Conservation (phyloP, 2,113 vertebrate species). For the Neolamprologus cancellatus region DNA sequence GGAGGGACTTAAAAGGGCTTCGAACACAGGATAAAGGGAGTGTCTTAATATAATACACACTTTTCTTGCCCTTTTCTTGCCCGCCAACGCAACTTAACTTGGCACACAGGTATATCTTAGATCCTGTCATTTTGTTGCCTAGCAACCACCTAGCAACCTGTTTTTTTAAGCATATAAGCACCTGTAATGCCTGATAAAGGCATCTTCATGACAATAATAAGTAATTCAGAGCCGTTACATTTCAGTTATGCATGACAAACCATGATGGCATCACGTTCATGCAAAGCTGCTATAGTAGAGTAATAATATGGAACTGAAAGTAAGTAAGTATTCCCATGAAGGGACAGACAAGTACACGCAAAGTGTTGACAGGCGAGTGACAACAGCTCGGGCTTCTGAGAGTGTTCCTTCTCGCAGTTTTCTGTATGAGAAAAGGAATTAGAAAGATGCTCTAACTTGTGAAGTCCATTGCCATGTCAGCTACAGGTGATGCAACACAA, state of each 20-base stretch:
- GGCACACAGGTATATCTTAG: neutral
- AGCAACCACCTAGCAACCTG: neutral
- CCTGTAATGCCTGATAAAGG: neutral
- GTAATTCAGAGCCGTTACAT: neutral
- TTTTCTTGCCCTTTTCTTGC: neutral
- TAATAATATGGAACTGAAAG: neutral
- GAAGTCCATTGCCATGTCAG: neutral
- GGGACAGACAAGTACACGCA: neutral
- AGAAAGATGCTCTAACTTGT: neutral
- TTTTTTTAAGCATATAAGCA: neutral
- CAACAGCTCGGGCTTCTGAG: neutral
- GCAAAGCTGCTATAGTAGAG: neutral
- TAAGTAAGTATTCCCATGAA: neutral
- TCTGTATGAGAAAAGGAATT: neutral
- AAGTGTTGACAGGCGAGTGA: neutral
- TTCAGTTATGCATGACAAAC: neutral
- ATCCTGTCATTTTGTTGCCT: neutral
- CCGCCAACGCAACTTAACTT: neutral
- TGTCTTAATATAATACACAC: neutral
- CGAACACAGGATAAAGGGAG: neutral
- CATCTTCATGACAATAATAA: neutral
- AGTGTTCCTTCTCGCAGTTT: neutral
- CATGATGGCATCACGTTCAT: neutral
- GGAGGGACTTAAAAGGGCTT: neutral
- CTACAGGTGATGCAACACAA: neutral